Evolutionary conservation across 2,888 invertebrate genomes (phyloP).

Genomic region (Sycophila texana): DNA sequence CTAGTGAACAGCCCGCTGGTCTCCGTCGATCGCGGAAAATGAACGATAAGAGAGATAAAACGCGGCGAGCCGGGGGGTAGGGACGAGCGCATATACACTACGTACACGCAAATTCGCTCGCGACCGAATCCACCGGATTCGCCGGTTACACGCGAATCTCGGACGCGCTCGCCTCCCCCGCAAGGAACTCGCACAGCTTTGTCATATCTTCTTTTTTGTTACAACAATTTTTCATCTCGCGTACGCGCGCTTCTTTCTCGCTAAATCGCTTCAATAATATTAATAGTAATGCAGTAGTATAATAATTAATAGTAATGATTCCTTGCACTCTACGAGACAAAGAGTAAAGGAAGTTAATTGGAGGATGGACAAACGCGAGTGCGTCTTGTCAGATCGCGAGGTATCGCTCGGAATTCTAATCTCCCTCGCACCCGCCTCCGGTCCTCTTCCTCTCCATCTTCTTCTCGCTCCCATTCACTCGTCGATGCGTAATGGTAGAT

Average conservation of each 20-base stretch:
- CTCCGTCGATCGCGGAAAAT: no score
- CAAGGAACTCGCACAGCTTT: conserved; percentile 45
- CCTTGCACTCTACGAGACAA: neutral
- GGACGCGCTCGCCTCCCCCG: neutral
- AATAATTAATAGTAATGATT: conserved; percentile 15
- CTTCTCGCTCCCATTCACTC: no score
- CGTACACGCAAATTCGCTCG: neutral
- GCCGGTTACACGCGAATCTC: neutral
- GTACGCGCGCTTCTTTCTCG: neutral
- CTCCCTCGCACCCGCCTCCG: neutral
- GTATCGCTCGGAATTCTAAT: neutral
- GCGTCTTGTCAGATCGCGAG: neutral
- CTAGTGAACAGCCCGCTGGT: no score
- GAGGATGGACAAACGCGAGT: neutral
- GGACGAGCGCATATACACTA: no score
- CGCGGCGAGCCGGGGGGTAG: no score
- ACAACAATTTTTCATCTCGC: neutral
- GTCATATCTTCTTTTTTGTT: no score
- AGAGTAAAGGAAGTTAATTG: neutral
- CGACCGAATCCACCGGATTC: neutral
- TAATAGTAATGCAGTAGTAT: conserved; percentile 17
- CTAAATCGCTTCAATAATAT: conserved; percentile 7
- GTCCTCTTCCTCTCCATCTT: neutral
- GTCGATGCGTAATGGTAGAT: neutral
- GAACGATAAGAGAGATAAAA: no score